Percentiles rank a stretch among this genome's conserved stretches.
Evolutionary conservation across 2,888 invertebrate species (phyloP).

Genomic region (Drosophila parthenogenetica): DNA sequence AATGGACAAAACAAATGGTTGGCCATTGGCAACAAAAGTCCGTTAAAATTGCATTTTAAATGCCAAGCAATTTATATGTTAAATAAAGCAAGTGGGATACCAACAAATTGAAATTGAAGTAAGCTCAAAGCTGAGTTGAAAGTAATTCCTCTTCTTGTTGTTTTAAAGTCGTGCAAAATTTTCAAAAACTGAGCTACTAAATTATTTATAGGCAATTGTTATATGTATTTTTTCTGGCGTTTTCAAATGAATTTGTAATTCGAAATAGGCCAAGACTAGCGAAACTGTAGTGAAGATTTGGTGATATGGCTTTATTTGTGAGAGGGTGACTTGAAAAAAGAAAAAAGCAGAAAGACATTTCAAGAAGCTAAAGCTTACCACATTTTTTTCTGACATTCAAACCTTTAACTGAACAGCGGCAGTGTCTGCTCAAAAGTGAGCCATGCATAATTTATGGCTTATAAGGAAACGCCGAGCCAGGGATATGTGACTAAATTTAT

Average conservation of each 20-base stretch:
- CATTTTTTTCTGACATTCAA: conserved; percentile 25
- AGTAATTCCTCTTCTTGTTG: neutral
- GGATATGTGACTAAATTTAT: conserved; percentile 67
- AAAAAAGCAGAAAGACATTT: neutral
- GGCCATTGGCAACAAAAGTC: conserved; percentile 54
- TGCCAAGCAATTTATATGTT: conserved; percentile 70
- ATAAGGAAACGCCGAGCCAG: conserved; percentile 37
- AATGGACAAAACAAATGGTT: conserved; percentile 49
- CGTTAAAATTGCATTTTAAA: conserved; percentile 68
- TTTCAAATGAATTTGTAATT: neutral
- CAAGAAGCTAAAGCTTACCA: conserved; percentile 10
- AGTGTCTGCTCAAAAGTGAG: conserved; percentile 71
- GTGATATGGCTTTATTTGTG: conserved; percentile 23
- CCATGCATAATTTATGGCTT: conserved; percentile 80
- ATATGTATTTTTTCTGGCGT: neutral
- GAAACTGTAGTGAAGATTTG: conserved; percentile 8
- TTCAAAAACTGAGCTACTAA: conserved; percentile 1
- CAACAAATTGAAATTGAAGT: conserved; percentile 69
- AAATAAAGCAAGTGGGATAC: conserved; percentile 47
- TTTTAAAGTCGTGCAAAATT: neutral
- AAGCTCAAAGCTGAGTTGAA: conserved; percentile 19
- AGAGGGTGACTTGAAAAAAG: conserved; percentile 4
- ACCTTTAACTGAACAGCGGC: conserved; percentile 1
- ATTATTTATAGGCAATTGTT: conserved; percentile 9
- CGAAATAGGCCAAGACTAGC: neutral